Conservation (phyloP, 2,113 vertebrate species). For the Crotalus tigris region DNA sequence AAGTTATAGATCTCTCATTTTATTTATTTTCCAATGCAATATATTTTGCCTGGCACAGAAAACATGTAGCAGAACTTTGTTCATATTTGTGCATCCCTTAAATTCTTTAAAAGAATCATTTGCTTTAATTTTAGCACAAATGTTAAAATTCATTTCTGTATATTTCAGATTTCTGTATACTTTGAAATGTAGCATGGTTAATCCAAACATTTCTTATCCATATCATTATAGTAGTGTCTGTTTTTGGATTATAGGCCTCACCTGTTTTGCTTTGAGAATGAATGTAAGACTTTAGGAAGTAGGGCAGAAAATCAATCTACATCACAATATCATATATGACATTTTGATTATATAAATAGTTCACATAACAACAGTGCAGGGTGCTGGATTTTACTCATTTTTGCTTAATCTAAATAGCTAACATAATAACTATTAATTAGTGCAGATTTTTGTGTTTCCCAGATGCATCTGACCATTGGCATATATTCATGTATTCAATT, state of each 20-base stretch:
- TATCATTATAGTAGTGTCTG: not conserved
- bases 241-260: not conserved
- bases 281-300: conserved; percentile 56
- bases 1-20: not conserved
- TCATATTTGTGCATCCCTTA: not conserved
- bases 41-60: not conserved
- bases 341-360: conserved; percentile 53
- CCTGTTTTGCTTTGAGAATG: conserved; percentile 28
- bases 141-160: conserved; percentile 2
- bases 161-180: not conserved
- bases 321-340: conserved; percentile 43
- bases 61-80: not conserved
- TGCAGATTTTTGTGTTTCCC: not conserved
- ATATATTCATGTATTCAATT: not conserved
- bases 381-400: conserved; percentile 48
- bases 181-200: not conserved
- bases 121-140: not conserved
- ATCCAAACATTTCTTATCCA: not conserved
- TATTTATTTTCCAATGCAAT: not conserved
- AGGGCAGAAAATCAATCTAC: conserved; percentile 66
- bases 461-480: not conserved
- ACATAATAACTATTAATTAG: not conserved
- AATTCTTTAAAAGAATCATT: not conserved
- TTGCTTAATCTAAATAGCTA: conserved; percentile 10
- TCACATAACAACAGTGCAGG: conserved; percentile 34